Base-by-base conservation (phyloP, 2,888 invertebrate species). In the Rhagophthalmus giganteus region DNA sequence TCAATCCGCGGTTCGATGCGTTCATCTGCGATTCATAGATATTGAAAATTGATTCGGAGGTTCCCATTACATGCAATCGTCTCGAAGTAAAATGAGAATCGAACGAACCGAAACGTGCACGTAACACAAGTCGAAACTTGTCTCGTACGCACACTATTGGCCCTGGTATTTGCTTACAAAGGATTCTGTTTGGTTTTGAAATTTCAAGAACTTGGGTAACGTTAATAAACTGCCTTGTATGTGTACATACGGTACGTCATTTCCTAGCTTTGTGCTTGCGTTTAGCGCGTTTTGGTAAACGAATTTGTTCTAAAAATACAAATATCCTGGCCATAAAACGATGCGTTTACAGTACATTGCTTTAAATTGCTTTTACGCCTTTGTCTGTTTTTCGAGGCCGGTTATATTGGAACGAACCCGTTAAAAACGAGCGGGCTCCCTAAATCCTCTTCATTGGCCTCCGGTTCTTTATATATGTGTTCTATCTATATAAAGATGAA, bases 371-470 rank as follows among this genome's bases (percentile, higher is more conserved):
- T 47, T 52, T 51, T 51, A 51, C 40, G 45, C 51, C 24, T 44
- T 38, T 46, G 52, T 47, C 41, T 41, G 52, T 40, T 52, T 51
- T 46, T 37, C 35, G 35, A 40, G 37, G 46, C 26, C 35, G 34
- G 39, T 28, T 50, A 50, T 50, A 50, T 41, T 31, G 42, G 11
- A 51, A 47, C 52, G 27, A 41, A 39, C 51, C 47, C 56, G 55
- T 57, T 60, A 58, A 53, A 58, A 57, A 58, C 57, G 51, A 53
- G 49, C 56, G 50, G 53, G 38, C 35, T 51, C 37, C 45, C 46
- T 57, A 54, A 57, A 58, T 58, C 56, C 60, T 42, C 35, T 55
- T 51, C 51, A 58, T 55, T 52, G 55, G 50, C 49, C 52, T 52
- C 30, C 26, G 46, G 33, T 42, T 49, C 41, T 30, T 54, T 54